Evolutionary conservation across 2,113 vertebrate genomes (phyloP).

Genomic region (cat (Felis catus)): DNA sequence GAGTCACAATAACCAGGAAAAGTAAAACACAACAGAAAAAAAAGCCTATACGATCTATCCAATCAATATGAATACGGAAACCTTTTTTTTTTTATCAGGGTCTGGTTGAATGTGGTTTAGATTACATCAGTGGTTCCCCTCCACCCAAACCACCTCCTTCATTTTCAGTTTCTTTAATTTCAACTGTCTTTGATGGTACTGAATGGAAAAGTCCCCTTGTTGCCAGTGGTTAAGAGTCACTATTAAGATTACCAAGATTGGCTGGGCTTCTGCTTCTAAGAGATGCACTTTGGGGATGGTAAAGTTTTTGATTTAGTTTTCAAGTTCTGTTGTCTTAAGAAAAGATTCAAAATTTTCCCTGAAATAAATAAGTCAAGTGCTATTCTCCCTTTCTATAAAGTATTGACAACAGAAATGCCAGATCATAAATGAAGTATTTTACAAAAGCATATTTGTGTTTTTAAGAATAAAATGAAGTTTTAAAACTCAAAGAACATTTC

Average conservation of each 20-base stretch:
- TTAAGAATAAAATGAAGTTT: constrained; percentile 5
- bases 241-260: neutral
- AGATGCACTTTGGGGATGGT: constrained; percentile 46
- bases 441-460: neutral
- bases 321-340: constrained; percentile 47
- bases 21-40: neutral
- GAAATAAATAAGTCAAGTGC: neutral
- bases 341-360: neutral
- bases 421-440: neutral
- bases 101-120: constrained; percentile 66
- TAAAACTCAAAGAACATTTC: neutral
- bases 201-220: constrained; percentile 67
- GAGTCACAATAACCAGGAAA: neutral
- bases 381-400: neutral
- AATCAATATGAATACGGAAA: constrained; percentile 69
- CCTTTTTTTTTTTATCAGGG: constrained; percentile 41
- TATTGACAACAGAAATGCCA: constrained; percentile 26
- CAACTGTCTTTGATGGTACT: constrained; percentile 68
- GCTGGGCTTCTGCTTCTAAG: constrained; percentile 58
- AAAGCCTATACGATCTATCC: neutral
- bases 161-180: constrained; percentile 75
- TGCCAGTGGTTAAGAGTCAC: constrained; percentile 19
- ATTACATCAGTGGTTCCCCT: constrained; percentile 15
- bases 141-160: neutral
- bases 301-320: constrained; percentile 47